Percentiles rank a stretch among this genome's conserved stretches.
phyloP scores from a whole-genome alignment of 1,140 invertebrate species.

The Cardiocondyla obscurior region DNA sequence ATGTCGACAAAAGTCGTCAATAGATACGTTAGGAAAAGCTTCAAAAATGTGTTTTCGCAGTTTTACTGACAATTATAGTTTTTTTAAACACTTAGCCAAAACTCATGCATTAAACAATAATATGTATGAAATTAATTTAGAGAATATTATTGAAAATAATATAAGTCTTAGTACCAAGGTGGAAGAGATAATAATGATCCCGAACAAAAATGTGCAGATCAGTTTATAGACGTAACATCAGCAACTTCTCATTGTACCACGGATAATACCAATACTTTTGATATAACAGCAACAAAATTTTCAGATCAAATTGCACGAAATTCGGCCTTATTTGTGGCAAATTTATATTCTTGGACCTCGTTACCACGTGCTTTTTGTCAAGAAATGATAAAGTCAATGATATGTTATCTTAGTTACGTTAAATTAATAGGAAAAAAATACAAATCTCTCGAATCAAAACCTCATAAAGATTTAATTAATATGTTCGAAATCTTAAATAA shows the following conservation, averaged over 20 bases:
- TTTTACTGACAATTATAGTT: constrained; percentile 17
- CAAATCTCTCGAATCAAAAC: background rate
- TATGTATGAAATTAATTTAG: background rate
- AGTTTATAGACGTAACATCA: no score
- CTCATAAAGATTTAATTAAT: background rate
- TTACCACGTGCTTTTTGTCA: background rate
- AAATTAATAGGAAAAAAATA: background rate
- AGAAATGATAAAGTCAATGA: background rate
- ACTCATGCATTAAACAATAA: background rate
- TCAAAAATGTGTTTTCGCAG: background rate
- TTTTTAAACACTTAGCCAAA: constrained; percentile 8
- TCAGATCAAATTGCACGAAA: background rate
- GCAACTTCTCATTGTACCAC: background rate
- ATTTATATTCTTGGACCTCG: background rate
- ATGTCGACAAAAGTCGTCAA: background rate
- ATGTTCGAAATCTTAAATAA: constrained; percentile 15
- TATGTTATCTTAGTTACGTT: background rate
- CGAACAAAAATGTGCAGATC: no score
- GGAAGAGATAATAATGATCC: background rate
- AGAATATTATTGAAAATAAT: no score
- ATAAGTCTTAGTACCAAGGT: no score
- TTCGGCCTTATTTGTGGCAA: constrained; percentile 6
- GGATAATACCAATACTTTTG: background rate
- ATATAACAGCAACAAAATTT: background rate
- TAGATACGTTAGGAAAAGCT: no score